Conservation (phyloP, 2,888 invertebrate species). For the Scaptomyza polygonia region DNA sequence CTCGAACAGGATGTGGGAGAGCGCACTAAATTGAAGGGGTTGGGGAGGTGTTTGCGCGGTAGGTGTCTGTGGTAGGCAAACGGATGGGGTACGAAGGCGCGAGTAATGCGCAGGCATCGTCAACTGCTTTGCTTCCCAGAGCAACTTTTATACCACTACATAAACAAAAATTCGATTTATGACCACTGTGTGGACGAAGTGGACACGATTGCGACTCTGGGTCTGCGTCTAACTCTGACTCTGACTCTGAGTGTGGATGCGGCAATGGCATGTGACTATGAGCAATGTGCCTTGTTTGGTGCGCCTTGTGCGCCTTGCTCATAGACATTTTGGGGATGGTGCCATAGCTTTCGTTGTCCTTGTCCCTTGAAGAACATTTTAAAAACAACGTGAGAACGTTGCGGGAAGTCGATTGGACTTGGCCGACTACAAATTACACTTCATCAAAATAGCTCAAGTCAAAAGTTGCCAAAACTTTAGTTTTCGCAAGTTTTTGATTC, state of each 20-base stretch:
- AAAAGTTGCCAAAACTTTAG: neutral
- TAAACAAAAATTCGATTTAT: slow-evolving; percentile 83
- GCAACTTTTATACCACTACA: slow-evolving; percentile 66
- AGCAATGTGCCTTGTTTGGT: slow-evolving; percentile 12
- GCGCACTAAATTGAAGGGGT: neutral
- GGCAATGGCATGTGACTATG: slow-evolving; percentile 5
- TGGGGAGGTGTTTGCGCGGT: neutral
- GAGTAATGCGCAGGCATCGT: neutral
- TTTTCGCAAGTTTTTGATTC: too few species aligned
- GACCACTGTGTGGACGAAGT: slow-evolving; percentile 75
- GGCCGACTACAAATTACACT: neutral
- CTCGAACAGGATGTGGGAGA: slow-evolving; percentile 54
- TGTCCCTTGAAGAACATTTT: slow-evolving; percentile 12
- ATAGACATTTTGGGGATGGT: slow-evolving; percentile 44
- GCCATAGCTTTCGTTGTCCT: slow-evolving; percentile 27
- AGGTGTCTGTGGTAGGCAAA: neutral
- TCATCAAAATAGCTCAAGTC: too few species aligned
- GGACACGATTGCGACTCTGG: slow-evolving; percentile 27
- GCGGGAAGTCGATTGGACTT: neutral
- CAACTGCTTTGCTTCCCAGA: slow-evolving; percentile 41
- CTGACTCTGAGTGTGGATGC: neutral
- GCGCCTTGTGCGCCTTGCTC: slow-evolving; percentile 42
- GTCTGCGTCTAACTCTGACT: slow-evolving; percentile 8
- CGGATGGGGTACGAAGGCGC: neutral
- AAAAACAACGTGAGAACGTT: slow-evolving; percentile 2